Evolutionary conservation across 2,113 vertebrate species (phyloP).

Genomic region (Butorides virescens): DNA sequence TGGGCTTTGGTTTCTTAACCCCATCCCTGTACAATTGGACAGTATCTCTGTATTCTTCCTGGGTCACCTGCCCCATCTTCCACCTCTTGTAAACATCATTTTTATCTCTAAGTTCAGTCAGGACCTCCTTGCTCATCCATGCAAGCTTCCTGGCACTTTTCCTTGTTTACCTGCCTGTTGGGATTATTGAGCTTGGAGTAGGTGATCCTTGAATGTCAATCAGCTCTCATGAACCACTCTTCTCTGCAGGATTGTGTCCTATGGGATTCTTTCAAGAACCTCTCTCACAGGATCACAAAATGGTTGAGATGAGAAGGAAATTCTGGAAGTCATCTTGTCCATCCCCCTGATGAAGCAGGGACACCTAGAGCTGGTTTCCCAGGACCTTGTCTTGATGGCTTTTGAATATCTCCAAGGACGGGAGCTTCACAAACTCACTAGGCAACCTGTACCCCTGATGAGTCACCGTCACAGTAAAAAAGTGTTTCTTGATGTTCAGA

Average conservation of each 20-base stretch:
- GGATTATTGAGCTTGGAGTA: background rate
- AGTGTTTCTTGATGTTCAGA: background rate
- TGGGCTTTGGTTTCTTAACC: background rate
- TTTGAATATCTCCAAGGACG: background rate
- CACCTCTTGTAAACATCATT: background rate
- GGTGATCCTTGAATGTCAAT: background rate
- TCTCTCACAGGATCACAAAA: background rate
- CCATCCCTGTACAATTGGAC: background rate
- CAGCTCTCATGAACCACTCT: background rate
- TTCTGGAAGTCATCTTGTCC: background rate
- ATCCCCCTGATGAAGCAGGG: background rate
- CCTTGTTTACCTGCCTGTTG: background rate
- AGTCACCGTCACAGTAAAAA: background rate
- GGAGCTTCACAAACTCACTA: background rate
- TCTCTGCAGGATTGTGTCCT: background rate
- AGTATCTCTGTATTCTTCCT: background rate
- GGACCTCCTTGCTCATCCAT: background rate
- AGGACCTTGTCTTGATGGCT: background rate
- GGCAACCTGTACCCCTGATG: rapidly evolving
- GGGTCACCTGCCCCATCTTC: background rate
- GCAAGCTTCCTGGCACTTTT: background rate
- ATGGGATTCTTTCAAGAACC: background rate
- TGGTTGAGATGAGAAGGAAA: background rate
- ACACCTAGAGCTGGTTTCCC: background rate
- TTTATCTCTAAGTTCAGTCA: background rate